These are phyloP conservation scores for Pithys albifrons DNA, from an alignment of 2,113 vertebrate genomes.

Conservation along the genomic window DNA sequence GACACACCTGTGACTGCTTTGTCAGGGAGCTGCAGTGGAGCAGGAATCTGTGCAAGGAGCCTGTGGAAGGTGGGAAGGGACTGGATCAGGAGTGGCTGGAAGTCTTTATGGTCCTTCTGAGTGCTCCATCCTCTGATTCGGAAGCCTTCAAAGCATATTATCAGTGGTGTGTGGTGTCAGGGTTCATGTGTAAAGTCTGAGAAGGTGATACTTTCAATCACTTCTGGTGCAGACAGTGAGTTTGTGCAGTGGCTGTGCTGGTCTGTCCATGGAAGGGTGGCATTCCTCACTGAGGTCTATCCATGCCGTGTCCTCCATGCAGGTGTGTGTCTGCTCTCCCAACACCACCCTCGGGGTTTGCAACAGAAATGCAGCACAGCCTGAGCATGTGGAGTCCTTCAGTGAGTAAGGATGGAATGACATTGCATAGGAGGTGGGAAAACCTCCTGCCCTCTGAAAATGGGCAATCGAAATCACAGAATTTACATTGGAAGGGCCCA, in stretches of 20 bases:
- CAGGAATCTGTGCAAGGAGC: neutral
- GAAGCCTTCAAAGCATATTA: neutral
- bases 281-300: neutral
- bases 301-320: rapidly evolving
- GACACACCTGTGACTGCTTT: rapidly evolving
- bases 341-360: neutral
- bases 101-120: neutral
- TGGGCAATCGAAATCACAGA: neutral
- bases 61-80: neutral
- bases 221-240: too few species aligned
- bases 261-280: neutral
- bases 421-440: neutral
- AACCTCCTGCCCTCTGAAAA: neutral
- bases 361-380: neutral
- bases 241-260: neutral
- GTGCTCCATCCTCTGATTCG: neutral
- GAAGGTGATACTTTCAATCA: rapidly evolving
- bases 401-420: neutral
- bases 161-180: rapidly evolving
- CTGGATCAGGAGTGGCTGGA: rapidly evolving
- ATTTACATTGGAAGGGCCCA: neutral
- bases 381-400: neutral
- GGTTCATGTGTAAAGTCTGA: neutral
- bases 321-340: neutral
- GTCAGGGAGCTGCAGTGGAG: neutral